These are phyloP conservation scores for Diabrotica virgifera DNA, from an alignment of 1,140 invertebrate genomes.

Conservation along the genomic window DNA sequence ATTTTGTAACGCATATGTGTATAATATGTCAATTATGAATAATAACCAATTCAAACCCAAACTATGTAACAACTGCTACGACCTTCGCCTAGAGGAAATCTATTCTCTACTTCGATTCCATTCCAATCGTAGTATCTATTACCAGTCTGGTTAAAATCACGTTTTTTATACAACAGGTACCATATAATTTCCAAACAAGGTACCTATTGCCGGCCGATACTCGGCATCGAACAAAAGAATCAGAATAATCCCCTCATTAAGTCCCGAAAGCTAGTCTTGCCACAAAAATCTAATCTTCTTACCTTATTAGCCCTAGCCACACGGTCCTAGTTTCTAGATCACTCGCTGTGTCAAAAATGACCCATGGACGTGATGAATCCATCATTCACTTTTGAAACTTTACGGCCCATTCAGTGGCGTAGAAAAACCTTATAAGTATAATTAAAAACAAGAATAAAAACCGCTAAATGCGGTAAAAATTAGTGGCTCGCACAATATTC, in stretches of 20 bases:
- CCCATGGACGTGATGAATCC: neutral
- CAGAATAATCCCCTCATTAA: slow-evolving; percentile 1
- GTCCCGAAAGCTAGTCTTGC: neutral
- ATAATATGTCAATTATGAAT: too few species aligned
- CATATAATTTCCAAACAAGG: too few species aligned
- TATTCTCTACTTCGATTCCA: neutral
- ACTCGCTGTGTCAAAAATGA: slow-evolving; percentile 2
- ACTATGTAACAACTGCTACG: too few species aligned
- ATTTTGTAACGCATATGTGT: too few species aligned
- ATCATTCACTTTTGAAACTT: neutral
- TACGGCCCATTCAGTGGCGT: neutral
- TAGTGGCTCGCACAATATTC: too few species aligned
- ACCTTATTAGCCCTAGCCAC: neutral
- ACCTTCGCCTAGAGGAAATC: too few species aligned
- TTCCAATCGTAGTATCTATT: neutral
- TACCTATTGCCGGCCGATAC: neutral
- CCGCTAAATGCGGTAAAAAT: too few species aligned
- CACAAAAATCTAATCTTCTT: neutral
- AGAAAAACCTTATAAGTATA: too few species aligned
- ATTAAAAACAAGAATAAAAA: too few species aligned
- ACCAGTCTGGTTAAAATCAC: too few species aligned
- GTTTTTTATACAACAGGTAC: too few species aligned
- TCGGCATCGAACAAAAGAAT: neutral
- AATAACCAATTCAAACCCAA: too few species aligned
- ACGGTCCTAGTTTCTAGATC: neutral